phyloP scores from a whole-genome alignment of 1,140 invertebrate genomes.

The Aphaenogaster rudis region DNA sequence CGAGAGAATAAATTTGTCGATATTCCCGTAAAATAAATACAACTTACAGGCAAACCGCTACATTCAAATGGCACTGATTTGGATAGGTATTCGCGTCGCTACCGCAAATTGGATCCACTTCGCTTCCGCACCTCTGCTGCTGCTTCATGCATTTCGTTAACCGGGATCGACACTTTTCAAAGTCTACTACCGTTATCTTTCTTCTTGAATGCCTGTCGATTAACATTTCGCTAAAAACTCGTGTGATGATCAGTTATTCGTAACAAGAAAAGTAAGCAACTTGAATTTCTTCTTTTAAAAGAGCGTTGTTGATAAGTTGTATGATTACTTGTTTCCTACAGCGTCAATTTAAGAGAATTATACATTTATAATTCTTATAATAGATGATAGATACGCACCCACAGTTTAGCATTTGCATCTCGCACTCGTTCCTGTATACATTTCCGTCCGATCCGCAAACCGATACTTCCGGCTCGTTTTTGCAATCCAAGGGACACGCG shows the following conservation, averaged over 20 bases:
- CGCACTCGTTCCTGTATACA: slow-evolving; percentile 95
- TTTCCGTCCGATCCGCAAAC: slow-evolving; percentile 96
- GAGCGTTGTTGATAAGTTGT: background rate
- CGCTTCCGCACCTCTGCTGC: slow-evolving; percentile 88
- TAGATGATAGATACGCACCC: slow-evolving; percentile 89
- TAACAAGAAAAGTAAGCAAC: background rate
- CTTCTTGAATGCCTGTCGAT: slow-evolving; percentile 85
- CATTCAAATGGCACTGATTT: slow-evolving; percentile 93
- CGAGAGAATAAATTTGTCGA: background rate
- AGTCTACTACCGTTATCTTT: slow-evolving; percentile 90
- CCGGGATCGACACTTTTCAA: slow-evolving; percentile 92
- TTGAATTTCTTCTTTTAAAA: slow-evolving; percentile 14
- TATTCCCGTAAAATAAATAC: background rate
- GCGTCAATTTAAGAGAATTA: background rate
- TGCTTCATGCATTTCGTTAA: slow-evolving; percentile 91
- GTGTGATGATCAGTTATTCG: slow-evolving; percentile 1
- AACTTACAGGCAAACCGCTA: slow-evolving; percentile 94
- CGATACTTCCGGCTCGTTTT: slow-evolving; percentile 88
- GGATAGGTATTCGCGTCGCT: slow-evolving; percentile 94
- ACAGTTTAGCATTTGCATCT: slow-evolving; percentile 96
- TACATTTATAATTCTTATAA: background rate
- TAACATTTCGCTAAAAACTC: slow-evolving; percentile 41
- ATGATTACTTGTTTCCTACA: background rate
- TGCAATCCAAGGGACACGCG: slow-evolving; percentile 91
- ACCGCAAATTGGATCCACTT: slow-evolving; percentile 93